phyloP scores from a whole-genome alignment of 2,888 invertebrate genomes.

The Invenusta paracnida region DNA sequence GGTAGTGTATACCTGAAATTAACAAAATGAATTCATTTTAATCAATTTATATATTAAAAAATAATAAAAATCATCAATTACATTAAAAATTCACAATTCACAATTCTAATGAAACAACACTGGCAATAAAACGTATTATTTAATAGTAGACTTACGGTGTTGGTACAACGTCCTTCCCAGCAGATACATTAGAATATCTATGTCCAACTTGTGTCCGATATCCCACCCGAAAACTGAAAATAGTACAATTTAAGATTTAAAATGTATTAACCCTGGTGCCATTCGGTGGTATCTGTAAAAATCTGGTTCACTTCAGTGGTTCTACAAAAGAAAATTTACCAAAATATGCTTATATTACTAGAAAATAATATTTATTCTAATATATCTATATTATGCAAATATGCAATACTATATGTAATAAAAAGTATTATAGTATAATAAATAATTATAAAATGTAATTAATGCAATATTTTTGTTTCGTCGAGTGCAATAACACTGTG shows the following conservation, averaged over 20 bases:
- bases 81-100: too few species aligned
- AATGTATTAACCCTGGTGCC: neutral
- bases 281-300: neutral
- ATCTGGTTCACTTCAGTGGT: too few species aligned
- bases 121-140: too few species aligned
- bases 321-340: too few species aligned
- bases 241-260: neutral
- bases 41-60: neutral
- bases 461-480: too few species aligned
- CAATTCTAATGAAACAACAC: too few species aligned
- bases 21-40: neutral
- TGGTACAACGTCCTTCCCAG: neutral
- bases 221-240: neutral
- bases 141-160: neutral
- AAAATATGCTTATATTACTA: too few species aligned
- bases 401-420: neutral
- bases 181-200: neutral
- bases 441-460: too few species aligned
- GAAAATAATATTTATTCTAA: too few species aligned
- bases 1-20: slow-evolving; percentile 39
- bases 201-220: neutral
- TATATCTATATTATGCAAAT: too few species aligned
- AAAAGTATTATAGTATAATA: neutral
- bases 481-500: too few species aligned
- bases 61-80: too few species aligned